Evolutionary conservation across 2,888 invertebrate genomes (phyloP), one percentile per base, ranked within the genome.

Genomic region (Nemurella pictetii): DNA sequence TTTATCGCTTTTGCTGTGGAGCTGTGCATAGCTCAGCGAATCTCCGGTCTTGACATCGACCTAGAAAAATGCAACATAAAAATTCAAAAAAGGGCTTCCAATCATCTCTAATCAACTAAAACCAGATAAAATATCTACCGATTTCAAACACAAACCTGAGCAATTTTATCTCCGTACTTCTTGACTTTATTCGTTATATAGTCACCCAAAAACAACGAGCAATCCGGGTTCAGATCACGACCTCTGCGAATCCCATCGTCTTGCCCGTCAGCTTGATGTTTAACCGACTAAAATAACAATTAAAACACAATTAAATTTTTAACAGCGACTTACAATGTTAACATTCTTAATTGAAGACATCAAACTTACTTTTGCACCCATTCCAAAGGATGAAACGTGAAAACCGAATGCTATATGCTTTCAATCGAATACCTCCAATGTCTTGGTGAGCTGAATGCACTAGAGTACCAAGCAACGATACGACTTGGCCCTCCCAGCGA

Each of bases 41-140:
- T 93, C 91, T 27, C 91, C 93, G 1, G 94, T 93, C 86, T 92
- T 91, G 15, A 91, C 92, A 90, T 93, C 93, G 86, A 94, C 90
- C 94, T 94, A 87, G 36, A 88, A 88, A 28, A 28, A 75, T 82
- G 28, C 28, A 9, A 55, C 26, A 26, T n/a, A 73, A n/a, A 2
- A 80, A 0, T 80, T 30, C 32, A 20, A 36, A 28, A 83, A n/a
- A n/a, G n/a, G n/a, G n/a, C n/a, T n/a, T n/a, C n/a, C n/a, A n/a
- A n/a, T n/a, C n/a, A n/a, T n/a, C n/a, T n/a, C n/a, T n/a, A n/a
- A n/a, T n/a, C n/a, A n/a, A n/a, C n/a, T n/a, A n/a, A n/a, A n/a
- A n/a, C n/a, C n/a, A n/a, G n/a, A n/a, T 72, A n/a, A 20, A 32
- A 12, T 72, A 32, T n/a, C 25, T 73, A 73, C 25, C 3, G 35